Base-by-base conservation (phyloP, 2,113 vertebrate species). In the Gobio gobio region DNA sequence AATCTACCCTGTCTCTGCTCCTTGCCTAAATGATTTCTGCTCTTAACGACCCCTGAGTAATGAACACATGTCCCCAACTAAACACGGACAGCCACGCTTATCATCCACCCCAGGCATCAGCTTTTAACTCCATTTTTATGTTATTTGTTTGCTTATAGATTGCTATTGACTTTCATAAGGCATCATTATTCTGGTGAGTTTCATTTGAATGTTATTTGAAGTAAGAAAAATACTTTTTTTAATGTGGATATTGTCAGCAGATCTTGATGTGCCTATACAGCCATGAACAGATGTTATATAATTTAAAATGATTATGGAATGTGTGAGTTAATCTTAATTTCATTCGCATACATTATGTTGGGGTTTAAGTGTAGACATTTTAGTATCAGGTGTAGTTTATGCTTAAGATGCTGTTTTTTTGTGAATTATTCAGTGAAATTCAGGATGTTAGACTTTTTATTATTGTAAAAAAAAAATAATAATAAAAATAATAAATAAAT, bases 1-100 rank as follows among this genome's bases (percentile, higher is more conserved):
- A 68, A 83, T 83, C 61, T 45, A 81, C 83, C 78, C 64, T 68
- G 47, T 87, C 68, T 49, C 33, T 78, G 33, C 56, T 43, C 76
- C 12, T 51, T 9, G 63, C 10, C 61, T 81, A 68, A 81, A 68
- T 33, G 79, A 70, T 82, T 54, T 22, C 79, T 49, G 64, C 13
- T 58, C 80, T 56, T 36, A 70, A 72, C 10, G 29, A 83, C 64
- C 49, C 66, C 8, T 24, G 66, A 83, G 66, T 70, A 83, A 83
- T 26, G 64, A 72, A 83, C 66, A 83, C 63, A 12, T 16, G 47
- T 24, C 26, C 64, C 26, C 79, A 51, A 22, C 16, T 70, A 22
- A 26, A 70, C 64, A 24, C 20, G 22, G 79, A 40, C 29, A 40
- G 54, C 26, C 24, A 36, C 43, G 20, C 45, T 51, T 81, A 51